Evolutionary conservation across 2,797 vertebrate genomes (phyloP).

Genomic region (Etheostoma perlongum): DNA sequence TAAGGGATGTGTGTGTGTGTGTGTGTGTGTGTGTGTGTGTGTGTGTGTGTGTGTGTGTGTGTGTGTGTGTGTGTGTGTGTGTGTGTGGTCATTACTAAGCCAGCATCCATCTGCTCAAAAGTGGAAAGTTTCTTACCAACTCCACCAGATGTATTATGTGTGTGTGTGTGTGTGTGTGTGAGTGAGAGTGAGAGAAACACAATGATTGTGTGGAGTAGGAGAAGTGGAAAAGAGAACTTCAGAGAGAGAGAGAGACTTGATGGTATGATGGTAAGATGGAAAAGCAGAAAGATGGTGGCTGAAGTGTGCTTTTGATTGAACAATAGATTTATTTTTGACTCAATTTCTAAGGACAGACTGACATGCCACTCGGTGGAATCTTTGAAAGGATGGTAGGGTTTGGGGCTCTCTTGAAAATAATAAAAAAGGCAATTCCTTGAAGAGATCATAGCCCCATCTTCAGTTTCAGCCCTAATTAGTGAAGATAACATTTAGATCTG

Average conservation of each 20-base stretch:
- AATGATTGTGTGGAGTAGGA: slow-evolving; percentile 14
- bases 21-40: slow-evolving; percentile 4
- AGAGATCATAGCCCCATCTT: slow-evolving; percentile 12
- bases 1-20: not conserved
- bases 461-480: not conserved
- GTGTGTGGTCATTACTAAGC: slow-evolving; percentile 50
- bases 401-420: slow-evolving; percentile 33
- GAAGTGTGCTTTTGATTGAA: slow-evolving; percentile 7
- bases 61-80: not conserved
- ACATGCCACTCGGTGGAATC: slow-evolving; percentile 24
- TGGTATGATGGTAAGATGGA: not conserved
- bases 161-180: slow-evolving; percentile 3
- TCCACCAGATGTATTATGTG: slow-evolving; percentile 56
- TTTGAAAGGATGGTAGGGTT: slow-evolving; percentile 39
- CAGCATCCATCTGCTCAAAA: slow-evolving; percentile 65
- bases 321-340: too few species aligned
- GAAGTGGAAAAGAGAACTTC: slow-evolving; percentile 11
- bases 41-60: slow-evolving; percentile 1
- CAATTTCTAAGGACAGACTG: slow-evolving; percentile 25
- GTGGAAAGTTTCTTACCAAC: slow-evolving; percentile 67
- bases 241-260: not conserved
- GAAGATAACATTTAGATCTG: not conserved
- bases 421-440: slow-evolving; percentile 13
- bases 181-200: not conserved
- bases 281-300: slow-evolving; percentile 6